Base-by-base conservation (phyloP, 2,888 invertebrate species). In the Asteroscopus sphinx region DNA sequence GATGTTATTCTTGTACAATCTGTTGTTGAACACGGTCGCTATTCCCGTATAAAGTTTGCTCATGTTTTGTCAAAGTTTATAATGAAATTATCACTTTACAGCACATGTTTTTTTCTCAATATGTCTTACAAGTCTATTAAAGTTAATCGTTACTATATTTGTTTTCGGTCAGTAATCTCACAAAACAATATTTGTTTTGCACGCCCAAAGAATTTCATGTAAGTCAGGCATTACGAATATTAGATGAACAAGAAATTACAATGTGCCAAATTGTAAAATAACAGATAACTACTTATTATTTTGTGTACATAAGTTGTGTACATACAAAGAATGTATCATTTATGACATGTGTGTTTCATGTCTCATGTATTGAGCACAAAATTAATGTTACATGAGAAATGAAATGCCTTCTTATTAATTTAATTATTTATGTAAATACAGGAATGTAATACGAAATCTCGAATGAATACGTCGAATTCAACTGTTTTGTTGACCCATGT, bases 221-320 rank as follows among this genome's bases (percentile, higher is more conserved):
- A 70, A 79, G 76, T 80, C 80, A 76, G 68, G 76, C 78, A 73
- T 78, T 80, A 77, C 67, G 68, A 76, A 71, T 76, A 76, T 54
- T 74, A 52, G 51, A 70, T 67, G 51, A 62, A 59, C 73, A 71
- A 61, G 55, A 81, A 81, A 80, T 79, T 83, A 81, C 61, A 79
- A 80, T 76, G 90, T 91, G 91, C 91, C 91, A 91, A 91, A 91
- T 77, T 89, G 84, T 88, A 86, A 81, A 80, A 80, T 82, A 83
- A 68, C 81, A 75, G 77, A 73, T 74, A 56, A 48, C 67, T 69
- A 76, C 72, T 71, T 82, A 76, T 77, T 77, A 63, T 66, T 69
- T 60, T 59, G 32, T 76, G 74, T 76, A 79, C 61, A 72, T 76
- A 76, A 46, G 61, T 64, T 68, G 59, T 76, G 76, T 72, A 65